Conservation (phyloP, 2,113 vertebrate species). For the Trogon surrucura region DNA sequence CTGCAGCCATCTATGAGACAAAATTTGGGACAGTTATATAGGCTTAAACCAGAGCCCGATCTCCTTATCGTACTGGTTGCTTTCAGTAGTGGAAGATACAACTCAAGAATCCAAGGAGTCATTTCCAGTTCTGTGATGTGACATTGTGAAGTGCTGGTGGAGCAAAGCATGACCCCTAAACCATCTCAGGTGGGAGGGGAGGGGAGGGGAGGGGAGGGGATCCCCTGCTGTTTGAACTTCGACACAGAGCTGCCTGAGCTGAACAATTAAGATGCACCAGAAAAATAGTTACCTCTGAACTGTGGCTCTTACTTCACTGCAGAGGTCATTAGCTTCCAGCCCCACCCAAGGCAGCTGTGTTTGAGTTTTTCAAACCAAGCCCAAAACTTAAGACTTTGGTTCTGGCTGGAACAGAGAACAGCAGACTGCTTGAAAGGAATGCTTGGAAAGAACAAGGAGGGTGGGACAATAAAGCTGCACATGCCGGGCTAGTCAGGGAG, state of each 20-base stretch:
- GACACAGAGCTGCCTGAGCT: not conserved
- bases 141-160: not conserved
- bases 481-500: not conserved
- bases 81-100: not conserved
- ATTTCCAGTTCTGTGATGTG: not conserved
- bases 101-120: not conserved
- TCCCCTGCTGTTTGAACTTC: not conserved
- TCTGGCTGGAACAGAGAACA: conserved; percentile 39
- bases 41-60: not conserved
- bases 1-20: not conserved
- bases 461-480: not conserved
- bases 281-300: conserved; percentile 1
- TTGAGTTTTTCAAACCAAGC: conserved; percentile 14
- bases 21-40: not conserved
- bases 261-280: not conserved
- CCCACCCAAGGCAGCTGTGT: conserved; percentile 58
- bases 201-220: not conserved
- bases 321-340: conserved; percentile 19
- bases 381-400: conserved; percentile 45
- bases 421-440: conserved; percentile 15
- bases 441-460: conserved; percentile 13
- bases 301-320: not conserved
- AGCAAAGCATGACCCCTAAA: not conserved
- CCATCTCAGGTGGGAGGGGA: not conserved
- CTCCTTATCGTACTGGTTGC: not conserved